Percentiles rank a stretch among this genome's conserved stretches.
These are phyloP conservation scores for Stenoptilia bipunctidactyla DNA, from an alignment of 2,888 invertebrate genomes.

Conservation along the genomic window DNA sequence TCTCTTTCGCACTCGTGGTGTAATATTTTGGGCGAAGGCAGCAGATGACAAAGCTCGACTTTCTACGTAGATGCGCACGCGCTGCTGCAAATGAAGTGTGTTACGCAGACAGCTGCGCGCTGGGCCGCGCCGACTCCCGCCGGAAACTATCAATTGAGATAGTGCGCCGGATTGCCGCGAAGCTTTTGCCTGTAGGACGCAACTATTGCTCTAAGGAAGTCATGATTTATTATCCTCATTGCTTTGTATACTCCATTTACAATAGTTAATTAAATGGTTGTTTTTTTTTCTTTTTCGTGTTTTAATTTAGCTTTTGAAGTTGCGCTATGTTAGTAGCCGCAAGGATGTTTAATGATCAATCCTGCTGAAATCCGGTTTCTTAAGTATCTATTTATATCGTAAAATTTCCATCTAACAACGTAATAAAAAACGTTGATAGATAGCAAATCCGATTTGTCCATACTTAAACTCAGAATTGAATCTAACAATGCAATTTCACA, in stretches of 20 bases:
- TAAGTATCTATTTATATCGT: too few species aligned
- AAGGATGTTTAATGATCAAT: too few species aligned
- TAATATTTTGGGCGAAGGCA: slow-evolving; percentile 42
- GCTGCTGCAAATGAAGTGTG: slow-evolving; percentile 65
- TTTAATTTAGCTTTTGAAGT: too few species aligned
- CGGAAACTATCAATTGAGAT: slow-evolving; percentile 70
- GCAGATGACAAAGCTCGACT: slow-evolving; percentile 57
- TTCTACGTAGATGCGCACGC: slow-evolving; percentile 57
- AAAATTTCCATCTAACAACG: too few species aligned
- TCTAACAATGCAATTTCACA: neutral
- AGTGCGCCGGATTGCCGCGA: slow-evolving; percentile 61
- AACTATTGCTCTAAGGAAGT: slow-evolving; percentile 56
- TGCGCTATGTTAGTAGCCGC: too few species aligned
- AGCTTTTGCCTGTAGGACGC: slow-evolving; percentile 45
- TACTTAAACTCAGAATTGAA: too few species aligned
- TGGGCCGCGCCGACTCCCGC: slow-evolving; percentile 55
- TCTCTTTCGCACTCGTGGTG: too few species aligned
- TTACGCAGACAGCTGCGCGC: slow-evolving; percentile 59
- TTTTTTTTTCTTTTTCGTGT: too few species aligned
- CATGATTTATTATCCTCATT: slow-evolving; percentile 65
- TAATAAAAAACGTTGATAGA: too few species aligned
- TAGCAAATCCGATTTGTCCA: too few species aligned
- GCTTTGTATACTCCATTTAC: slow-evolving; percentile 40
- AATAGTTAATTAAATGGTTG: too few species aligned
- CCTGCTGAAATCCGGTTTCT: too few species aligned